Conservation (phyloP, 2,888 invertebrate species). For the Tachina grossa region DNA sequence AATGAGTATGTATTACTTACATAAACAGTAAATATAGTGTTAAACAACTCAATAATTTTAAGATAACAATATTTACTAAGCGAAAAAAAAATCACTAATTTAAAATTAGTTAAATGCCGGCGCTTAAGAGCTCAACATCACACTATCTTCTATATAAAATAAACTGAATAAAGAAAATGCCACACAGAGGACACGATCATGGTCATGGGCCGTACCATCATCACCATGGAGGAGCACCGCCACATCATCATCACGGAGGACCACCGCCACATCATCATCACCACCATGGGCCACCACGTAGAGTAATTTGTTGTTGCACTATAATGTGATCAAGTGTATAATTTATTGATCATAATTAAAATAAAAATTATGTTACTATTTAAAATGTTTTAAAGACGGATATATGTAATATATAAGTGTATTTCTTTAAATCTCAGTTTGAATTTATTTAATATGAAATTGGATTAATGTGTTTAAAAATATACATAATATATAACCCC, state of each 20-base stretch:
- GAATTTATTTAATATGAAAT: no score
- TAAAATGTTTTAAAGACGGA: no score
- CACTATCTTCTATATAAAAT: neutral
- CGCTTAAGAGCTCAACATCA: neutral
- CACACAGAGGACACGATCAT: conserved; percentile 44
- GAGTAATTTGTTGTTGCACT: conserved; percentile 73
- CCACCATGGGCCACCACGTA: conserved; percentile 68
- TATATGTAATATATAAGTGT: no score
- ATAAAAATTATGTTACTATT: neutral
- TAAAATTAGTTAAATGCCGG: conserved; percentile 30
- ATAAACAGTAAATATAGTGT: conserved; percentile 1
- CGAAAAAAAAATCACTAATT: neutral
- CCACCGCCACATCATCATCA: conserved; percentile 58
- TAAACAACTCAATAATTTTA: neutral
- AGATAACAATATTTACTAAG: neutral
- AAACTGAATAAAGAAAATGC: conserved; percentile 44
- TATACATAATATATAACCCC: no score
- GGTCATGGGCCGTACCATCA: conserved; percentile 55
- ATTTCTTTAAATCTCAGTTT: no score
- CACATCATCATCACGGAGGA: neutral
- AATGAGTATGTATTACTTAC: neutral
- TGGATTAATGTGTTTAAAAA: no score
- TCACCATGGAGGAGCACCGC: neutral
- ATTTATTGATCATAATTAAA: neutral
- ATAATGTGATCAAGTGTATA: conserved; percentile 66